phyloP scores from a whole-genome alignment of 2,888 invertebrate genomes.

The Megalurothrips usitatus region DNA sequence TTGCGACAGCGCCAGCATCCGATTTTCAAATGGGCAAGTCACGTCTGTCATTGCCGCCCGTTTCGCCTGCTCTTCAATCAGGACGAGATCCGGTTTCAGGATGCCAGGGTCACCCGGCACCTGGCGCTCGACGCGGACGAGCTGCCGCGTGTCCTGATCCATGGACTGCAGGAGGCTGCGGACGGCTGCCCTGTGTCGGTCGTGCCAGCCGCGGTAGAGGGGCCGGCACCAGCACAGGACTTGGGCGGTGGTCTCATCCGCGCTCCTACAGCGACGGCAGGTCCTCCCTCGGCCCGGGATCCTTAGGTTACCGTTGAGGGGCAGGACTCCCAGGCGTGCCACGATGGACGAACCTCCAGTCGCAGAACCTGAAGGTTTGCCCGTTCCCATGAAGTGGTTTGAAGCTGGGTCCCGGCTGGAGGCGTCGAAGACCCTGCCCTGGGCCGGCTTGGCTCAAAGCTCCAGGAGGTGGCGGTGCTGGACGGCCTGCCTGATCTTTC shows the following conservation, averaged over 20 bases:
- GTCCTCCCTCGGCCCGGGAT: conserved; percentile 38
- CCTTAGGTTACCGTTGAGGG: conserved; percentile 38
- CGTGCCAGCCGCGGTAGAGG: conserved; percentile 41
- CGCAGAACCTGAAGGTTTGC: conserved; percentile 42
- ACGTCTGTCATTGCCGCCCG: conserved; percentile 41
- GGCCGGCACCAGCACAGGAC: conserved; percentile 43
- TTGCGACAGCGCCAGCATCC: conserved; percentile 36
- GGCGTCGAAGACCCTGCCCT: conserved; percentile 40
- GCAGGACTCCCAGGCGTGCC: too few species aligned
- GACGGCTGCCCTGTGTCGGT: conserved; percentile 39
- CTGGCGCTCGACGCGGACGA: conserved; percentile 29
- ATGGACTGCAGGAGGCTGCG: conserved; percentile 31
- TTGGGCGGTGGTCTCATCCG: conserved; percentile 43
- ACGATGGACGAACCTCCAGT: conserved; percentile 46
- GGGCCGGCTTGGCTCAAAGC: conserved; percentile 37
- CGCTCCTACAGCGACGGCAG: conserved; percentile 40
- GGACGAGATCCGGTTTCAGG: conserved; percentile 39
- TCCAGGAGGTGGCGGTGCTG: conserved; percentile 29
- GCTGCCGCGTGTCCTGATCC: background rate
- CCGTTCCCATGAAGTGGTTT: conserved; percentile 42
- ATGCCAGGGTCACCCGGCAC: conserved; percentile 36
- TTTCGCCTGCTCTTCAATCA: conserved; percentile 37
- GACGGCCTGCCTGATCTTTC: background rate
- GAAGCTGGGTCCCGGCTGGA: conserved; percentile 35
- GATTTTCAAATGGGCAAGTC: conserved; percentile 42